Conservation (phyloP, 2,888 invertebrate species). For the Ptycholaimellus sp. region DNA sequence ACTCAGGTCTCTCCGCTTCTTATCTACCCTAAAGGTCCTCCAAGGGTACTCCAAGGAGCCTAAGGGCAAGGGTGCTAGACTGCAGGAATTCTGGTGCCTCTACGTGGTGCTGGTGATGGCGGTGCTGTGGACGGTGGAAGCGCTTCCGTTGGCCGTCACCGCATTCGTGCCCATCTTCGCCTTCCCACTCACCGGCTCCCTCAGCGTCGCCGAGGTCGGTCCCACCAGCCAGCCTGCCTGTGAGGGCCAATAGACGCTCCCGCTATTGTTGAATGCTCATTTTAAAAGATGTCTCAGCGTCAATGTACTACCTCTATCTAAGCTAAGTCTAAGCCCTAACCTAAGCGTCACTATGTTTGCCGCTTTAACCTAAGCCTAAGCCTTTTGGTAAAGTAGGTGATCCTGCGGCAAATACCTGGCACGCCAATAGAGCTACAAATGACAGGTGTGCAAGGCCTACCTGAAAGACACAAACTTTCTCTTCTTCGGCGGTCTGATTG, state of each 20-base stretch:
- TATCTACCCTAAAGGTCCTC: not conserved
- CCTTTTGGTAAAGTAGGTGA: no score
- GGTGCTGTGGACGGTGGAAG: conserved; percentile 1
- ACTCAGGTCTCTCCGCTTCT: not conserved
- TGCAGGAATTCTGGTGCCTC: not conserved
- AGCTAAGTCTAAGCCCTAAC: no score
- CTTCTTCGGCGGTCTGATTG: conserved; percentile 27
- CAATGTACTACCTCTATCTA: no score
- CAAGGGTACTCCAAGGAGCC: no score
- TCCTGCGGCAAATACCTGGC: no score
- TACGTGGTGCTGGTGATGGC: conserved; percentile 1
- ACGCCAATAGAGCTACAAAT: no score
- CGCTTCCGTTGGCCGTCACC: not conserved
- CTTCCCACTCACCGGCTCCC: not conserved
- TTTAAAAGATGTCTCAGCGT: no score
- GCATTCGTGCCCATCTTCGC: not conserved
- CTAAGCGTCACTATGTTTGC: no score
- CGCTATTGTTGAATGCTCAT: no score
- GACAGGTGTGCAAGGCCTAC: not conserved
- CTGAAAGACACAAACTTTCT: conserved; percentile 19
- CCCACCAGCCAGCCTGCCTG: no score
- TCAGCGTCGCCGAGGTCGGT: not conserved
- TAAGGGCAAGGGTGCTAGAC: not conserved
- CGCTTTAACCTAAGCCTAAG: no score
- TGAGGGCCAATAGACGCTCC: no score